Conservation (phyloP, 2,797 vertebrate genomes). For the Propithecus deckenii region DNA sequence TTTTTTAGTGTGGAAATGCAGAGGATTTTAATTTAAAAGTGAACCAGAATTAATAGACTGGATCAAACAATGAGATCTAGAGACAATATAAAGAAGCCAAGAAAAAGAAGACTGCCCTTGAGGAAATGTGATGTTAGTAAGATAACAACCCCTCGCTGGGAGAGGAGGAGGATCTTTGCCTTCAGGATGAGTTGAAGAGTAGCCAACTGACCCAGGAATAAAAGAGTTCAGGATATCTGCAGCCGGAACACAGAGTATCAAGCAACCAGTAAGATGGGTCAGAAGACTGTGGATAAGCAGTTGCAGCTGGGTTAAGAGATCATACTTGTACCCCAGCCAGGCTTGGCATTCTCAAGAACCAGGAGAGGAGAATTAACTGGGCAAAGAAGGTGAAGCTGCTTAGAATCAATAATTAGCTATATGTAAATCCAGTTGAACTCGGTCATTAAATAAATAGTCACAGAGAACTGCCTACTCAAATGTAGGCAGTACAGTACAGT, state of each 20-base stretch:
- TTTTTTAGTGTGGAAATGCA: neutral
- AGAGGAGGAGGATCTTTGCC: neutral
- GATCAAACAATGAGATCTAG: neutral
- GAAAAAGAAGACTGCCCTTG: neutral
- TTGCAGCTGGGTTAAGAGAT: neutral
- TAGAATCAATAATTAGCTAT: conserved; percentile 16
- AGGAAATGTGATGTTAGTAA: neutral
- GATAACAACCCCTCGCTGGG: neutral
- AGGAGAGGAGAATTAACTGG: conserved; percentile 13
- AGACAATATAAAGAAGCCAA: neutral
- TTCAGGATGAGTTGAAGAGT: neutral
- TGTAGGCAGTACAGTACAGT: neutral
- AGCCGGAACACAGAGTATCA: neutral
- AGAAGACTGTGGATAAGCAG: neutral
- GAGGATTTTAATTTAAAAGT: conserved; percentile 32
- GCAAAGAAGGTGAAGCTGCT: conserved; percentile 26
- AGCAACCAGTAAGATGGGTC: neutral
- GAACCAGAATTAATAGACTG: neutral
- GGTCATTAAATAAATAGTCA: neutral
- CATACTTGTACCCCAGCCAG: neutral
- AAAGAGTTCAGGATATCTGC: neutral
- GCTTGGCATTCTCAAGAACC: neutral
- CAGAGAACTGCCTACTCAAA: neutral
- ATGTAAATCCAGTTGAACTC: neutral
- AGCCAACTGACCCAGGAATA: neutral